Evolutionary conservation across 64 coral and sea anemone genomes (phyloP).

Genomic region (Pocillopora damicornis): DNA sequence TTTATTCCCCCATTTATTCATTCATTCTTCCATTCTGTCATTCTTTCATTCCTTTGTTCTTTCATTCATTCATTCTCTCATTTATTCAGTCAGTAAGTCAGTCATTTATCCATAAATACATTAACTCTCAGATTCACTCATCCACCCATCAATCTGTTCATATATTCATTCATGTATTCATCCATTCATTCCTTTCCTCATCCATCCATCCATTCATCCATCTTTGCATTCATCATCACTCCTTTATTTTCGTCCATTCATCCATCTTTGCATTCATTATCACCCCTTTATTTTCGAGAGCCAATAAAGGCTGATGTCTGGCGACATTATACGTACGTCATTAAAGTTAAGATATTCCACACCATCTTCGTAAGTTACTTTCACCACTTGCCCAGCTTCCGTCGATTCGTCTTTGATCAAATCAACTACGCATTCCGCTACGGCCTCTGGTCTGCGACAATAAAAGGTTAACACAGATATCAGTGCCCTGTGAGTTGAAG

Average conservation of each 20-base stretch:
- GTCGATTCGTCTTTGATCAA: constrained; percentile 71
- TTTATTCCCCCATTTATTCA: too few relatives aligned
- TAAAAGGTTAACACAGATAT: not conserved
- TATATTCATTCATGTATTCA: not conserved
- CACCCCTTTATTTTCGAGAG: too few relatives aligned
- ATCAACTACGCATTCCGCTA: constrained; percentile 68
- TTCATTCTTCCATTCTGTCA: too few relatives aligned
- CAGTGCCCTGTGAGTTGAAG: not conserved
- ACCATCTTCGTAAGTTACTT: constrained; percentile 82
- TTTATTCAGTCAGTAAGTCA: not conserved
- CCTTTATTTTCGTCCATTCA: not conserved
- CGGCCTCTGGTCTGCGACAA: constrained; percentile 51
- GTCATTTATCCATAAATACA: not conserved
- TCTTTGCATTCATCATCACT: not conserved
- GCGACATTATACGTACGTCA: constrained; percentile 51
- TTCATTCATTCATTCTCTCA: not conserved
- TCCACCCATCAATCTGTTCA: not conserved
- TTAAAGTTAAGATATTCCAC: constrained; percentile 77
- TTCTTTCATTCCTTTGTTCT: too few relatives aligned
- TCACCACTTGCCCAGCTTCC: constrained; percentile 72
- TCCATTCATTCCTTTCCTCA: too few relatives aligned
- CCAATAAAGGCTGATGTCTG: too few relatives aligned
- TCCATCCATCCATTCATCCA: not conserved
- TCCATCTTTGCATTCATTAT: too few relatives aligned
- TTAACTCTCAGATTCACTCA: not conserved